Base-by-base conservation (phyloP, 2,888 invertebrate genomes). In the Merodon equestris region DNA sequence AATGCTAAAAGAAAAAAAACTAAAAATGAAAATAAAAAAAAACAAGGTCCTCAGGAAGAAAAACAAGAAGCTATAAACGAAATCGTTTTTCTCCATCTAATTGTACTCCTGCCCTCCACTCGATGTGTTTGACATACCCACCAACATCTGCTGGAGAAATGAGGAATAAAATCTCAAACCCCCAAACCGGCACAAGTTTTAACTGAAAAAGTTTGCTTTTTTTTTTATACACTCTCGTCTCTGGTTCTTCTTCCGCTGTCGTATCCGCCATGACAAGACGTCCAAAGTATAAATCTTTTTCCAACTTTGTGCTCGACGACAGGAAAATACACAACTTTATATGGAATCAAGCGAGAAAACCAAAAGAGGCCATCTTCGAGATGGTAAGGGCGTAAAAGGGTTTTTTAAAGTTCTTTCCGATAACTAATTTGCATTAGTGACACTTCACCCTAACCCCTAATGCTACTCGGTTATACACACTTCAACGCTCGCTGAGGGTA, bases 271-370 rank as follows among this genome's bases (percentile, higher is more conserved):
- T 54, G 67, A 54, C 73, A 74, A 61, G 54, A 67, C 67, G 60
- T 76, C 58, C 50, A 44, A 66, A 54, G 71, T 71, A 76, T 76
- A 76, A 76, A 76, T 76, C 75, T 76, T 76, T 44, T 70, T 4
- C 64, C 50, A 76, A 71, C 71, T 63, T 34, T 27, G 9, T 34
- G 1, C 13, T 10, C 10, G 18, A 1, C 0, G 10, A 27, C 27
- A 27, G 14, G 36, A 64, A 53, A 51, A 53, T 27, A 27, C 27
- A 27, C 27, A 27, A 27, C 27, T 27, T 27, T 27, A 27, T 27
- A 27, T 4, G 27, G 27, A 27, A 27, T 27, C 7, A 7, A 27
- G 27, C 7, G 27, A 27, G 27, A 27, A 27, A 27, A 7, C 7
- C 27, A 27, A 27, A 7, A 2, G 27, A 7, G 27, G 53, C 45